phyloP scores from a whole-genome alignment of 2,888 invertebrate species.

The Thereva unica region DNA sequence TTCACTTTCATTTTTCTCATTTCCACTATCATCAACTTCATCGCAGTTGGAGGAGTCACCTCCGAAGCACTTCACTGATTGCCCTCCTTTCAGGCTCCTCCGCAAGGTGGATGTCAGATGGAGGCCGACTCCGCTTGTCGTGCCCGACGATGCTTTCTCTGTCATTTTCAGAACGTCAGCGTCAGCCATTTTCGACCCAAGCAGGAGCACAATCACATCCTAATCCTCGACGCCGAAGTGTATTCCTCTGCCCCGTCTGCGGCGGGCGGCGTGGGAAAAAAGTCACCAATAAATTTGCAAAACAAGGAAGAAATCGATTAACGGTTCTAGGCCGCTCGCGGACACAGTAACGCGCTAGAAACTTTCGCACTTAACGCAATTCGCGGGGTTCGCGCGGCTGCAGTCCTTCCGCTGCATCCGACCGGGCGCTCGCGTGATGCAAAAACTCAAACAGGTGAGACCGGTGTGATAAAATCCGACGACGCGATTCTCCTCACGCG shows the following conservation, averaged over 20 bases:
- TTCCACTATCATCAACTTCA: neutral
- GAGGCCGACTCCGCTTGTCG: neutral
- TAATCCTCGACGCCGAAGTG: no score
- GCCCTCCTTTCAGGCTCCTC: neutral
- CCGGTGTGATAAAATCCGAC: slow-evolving; percentile 11
- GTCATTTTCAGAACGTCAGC: slow-evolving; percentile 26
- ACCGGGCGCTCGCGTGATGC: neutral
- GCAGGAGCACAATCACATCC: no score
- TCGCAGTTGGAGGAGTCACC: neutral
- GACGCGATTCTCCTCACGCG: neutral
- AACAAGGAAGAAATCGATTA: no score
- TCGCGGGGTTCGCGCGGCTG: neutral
- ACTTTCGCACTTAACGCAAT: neutral
- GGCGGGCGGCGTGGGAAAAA: no score
- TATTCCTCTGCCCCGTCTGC: no score
- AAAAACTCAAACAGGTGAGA: slow-evolving; percentile 34
- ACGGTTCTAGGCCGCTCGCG: no score
- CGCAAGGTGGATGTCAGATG: slow-evolving; percentile 9
- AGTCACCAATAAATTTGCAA: no score
- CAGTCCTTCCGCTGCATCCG: neutral
- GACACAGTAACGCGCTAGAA: no score
- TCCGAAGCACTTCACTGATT: slow-evolving; percentile 1
- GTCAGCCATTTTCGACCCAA: slow-evolving; percentile 23
- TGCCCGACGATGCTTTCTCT: slow-evolving; percentile 9
- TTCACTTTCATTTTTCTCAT: slow-evolving; percentile 8